Percentiles rank a stretch among this genome's conserved stretches.
Evolutionary conservation across 2,797 vertebrate genomes (phyloP).

Genomic region (Sebastes matsubarae): DNA sequence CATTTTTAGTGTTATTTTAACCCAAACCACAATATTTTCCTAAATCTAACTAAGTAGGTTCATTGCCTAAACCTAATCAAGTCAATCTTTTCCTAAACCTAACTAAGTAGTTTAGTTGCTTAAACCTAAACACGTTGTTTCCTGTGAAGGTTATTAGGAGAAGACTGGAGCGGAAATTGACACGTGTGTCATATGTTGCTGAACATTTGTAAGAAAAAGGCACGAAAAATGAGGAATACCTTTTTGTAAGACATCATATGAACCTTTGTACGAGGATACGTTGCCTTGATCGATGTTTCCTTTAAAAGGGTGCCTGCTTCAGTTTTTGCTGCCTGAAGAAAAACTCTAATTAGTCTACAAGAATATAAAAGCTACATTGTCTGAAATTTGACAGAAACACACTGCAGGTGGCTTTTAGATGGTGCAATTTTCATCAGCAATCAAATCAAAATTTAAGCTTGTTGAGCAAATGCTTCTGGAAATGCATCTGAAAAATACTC

Average conservation of each 20-base stretch:
- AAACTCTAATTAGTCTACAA: background rate
- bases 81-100: too few species aligned
- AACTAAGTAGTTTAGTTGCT: too few species aligned
- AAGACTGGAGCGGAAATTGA: too few species aligned
- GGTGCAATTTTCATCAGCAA: background rate
- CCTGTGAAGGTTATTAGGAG: too few species aligned
- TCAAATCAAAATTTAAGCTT: background rate
- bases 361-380: background rate
- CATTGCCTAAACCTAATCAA: too few species aligned
- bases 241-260: background rate
- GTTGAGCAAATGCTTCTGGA: background rate
- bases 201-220: background rate
- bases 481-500: background rate
- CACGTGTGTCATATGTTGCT: background rate
- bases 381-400: background rate
- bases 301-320: background rate
- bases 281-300: background rate
- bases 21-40: too few species aligned
- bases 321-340: background rate
- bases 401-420: background rate
- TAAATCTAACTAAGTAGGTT: too few species aligned
- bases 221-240: background rate
- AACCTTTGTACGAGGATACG: background rate
- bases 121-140: too few species aligned
- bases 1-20: too few species aligned